Conservation (phyloP, 2,888 invertebrate genomes). For the Lutraria lutraria region DNA sequence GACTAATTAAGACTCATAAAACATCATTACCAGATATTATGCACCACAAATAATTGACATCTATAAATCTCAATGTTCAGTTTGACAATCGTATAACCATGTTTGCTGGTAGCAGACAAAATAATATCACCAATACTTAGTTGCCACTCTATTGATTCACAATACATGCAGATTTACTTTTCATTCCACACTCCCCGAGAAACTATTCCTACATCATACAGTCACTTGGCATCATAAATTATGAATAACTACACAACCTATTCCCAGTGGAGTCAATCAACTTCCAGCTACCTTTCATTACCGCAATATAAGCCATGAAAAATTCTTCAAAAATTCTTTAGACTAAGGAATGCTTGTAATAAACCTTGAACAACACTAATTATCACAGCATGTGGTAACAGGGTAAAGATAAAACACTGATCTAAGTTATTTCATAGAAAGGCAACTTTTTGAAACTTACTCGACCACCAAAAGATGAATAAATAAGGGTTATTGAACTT, state of each 20-base stretch:
- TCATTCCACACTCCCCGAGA: neutral
- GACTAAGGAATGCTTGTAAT: neutral
- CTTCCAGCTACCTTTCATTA: neutral
- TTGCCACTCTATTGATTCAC: neutral
- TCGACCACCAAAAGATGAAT: neutral
- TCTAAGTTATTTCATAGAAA: neutral
- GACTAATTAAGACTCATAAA: neutral
- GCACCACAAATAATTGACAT: neutral
- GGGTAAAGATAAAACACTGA: neutral
- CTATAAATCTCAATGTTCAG: neutral
- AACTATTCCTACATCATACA: conserved; percentile 4
- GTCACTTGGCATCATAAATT: neutral
- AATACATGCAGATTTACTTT: neutral
- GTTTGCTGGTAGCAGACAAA: neutral
- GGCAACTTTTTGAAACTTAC: neutral
- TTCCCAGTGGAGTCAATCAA: neutral
- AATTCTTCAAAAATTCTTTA: conserved; percentile 6
- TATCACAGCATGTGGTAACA: neutral
- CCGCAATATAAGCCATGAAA: neutral
- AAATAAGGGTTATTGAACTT: neutral
- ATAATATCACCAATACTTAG: neutral
- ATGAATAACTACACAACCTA: neutral
- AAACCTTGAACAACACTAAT: neutral
- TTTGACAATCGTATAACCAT: neutral
- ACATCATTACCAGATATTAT: neutral